A percentile compares a stretch with the other conserved stretches of the same genome.
Conservation (phyloP, 2,797 vertebrate species). For the Tadarida brasiliensis region DNA sequence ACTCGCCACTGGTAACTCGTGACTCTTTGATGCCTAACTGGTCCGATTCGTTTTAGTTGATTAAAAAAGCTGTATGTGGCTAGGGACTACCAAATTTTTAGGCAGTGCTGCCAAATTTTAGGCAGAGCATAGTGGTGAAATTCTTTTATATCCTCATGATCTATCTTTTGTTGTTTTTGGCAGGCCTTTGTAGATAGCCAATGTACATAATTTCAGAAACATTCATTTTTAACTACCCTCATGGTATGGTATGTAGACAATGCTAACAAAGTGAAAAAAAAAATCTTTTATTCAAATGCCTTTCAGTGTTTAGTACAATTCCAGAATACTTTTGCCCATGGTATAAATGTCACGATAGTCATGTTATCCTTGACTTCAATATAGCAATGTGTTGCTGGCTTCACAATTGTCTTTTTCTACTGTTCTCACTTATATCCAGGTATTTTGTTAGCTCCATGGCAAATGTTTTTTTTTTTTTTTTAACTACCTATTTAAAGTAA, state of each 20-base stretch:
- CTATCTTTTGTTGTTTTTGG: not conserved
- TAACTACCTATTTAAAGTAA: not conserved
- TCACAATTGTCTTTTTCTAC: not conserved
- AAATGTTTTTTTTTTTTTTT: not conserved
- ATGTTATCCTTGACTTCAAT: not conserved
- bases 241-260: not conserved
- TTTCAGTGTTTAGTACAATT: not conserved
- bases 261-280: not conserved
- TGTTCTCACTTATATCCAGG: not conserved
- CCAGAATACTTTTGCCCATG: not conserved
- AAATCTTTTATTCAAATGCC: not conserved
- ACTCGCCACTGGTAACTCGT: not conserved
- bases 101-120: not conserved
- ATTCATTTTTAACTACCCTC: not conserved
- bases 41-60: not conserved
- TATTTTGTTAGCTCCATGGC: not conserved
- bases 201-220: not conserved
- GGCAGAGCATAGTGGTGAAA: not conserved
- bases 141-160: not conserved
- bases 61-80: not conserved
- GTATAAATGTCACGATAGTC: not conserved
- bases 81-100: not conserved
- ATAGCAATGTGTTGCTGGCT: not conserved
- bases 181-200: not conserved
- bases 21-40: not conserved